These are phyloP conservation scores for Acrobasis repandana DNA, from an alignment of 2,888 invertebrate species.

Conservation along the genomic window DNA sequence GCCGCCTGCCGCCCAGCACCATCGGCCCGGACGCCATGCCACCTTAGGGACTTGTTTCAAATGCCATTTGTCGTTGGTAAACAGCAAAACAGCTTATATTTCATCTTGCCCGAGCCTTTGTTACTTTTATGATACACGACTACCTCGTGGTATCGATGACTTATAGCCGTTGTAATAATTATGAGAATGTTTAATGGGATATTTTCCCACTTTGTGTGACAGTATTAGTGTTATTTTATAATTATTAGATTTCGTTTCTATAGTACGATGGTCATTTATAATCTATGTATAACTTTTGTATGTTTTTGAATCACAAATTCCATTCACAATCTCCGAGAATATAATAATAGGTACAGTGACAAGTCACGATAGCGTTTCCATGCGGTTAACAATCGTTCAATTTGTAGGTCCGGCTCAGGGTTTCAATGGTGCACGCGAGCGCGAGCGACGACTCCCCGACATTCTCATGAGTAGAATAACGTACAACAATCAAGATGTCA, in stretches of 20 bases:
- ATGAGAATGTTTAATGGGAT: slow-evolving; percentile 21
- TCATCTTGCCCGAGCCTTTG: slow-evolving; percentile 61
- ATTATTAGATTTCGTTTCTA: slow-evolving; percentile 8
- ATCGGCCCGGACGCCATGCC: slow-evolving; percentile 51
- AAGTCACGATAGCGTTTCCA: slow-evolving; percentile 74
- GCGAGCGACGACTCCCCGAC: slow-evolving; percentile 74
- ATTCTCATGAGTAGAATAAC: slow-evolving; percentile 81
- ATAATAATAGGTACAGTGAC: slow-evolving; percentile 64
- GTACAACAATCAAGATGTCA: slow-evolving; percentile 83
- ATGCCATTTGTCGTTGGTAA: slow-evolving; percentile 66
- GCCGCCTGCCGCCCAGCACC: slow-evolving; percentile 58
- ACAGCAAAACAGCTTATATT: slow-evolving; percentile 67
- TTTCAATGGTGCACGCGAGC: slow-evolving; percentile 78
- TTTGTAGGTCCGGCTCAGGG: slow-evolving; percentile 70
- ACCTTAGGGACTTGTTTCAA: slow-evolving; percentile 65
- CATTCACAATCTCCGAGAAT: slow-evolving; percentile 48
- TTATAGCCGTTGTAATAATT: slow-evolving; percentile 51
- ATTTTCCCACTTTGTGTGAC: slow-evolving; percentile 10
- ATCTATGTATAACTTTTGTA: not conserved
- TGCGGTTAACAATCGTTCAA: slow-evolving; percentile 80
- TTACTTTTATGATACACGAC: slow-evolving; percentile 60
- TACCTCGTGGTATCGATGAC: slow-evolving; percentile 46
- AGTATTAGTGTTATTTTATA: slow-evolving; percentile 16
- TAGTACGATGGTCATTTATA: slow-evolving; percentile 1
- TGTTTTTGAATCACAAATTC: slow-evolving; percentile 5